phyloP scores from a whole-genome alignment of 2,888 invertebrate species.

The Scaptomyza reducta region DNA sequence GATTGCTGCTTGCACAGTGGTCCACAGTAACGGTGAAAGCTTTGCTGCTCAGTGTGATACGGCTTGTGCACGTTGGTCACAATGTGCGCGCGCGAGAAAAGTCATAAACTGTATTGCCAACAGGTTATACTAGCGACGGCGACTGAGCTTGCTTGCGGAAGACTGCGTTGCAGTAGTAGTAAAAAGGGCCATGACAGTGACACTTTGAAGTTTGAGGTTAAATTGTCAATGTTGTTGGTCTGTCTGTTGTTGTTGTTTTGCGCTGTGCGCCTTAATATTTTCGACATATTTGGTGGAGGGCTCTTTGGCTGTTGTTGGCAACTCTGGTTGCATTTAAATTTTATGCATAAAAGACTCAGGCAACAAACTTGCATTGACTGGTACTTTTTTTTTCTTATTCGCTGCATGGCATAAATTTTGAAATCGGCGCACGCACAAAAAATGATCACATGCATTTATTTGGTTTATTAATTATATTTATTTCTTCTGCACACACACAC shows the following conservation, averaged over 20 bases:
- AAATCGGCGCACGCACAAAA: constrained; percentile 47
- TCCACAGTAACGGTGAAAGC: constrained; percentile 51
- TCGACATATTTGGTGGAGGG: constrained; percentile 41
- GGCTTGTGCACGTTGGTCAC: constrained; percentile 29
- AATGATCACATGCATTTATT: constrained; percentile 64
- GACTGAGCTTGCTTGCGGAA: constrained; percentile 38
- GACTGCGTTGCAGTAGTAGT: constrained; percentile 54
- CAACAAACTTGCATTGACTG: constrained; percentile 56
- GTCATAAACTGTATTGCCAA: constrained; percentile 79
- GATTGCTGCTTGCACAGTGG: constrained; percentile 65
- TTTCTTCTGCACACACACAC: constrained; percentile 32
- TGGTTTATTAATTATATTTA: constrained; percentile 66
- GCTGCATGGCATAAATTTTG: constrained; percentile 39
- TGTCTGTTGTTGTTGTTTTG: constrained; percentile 30
- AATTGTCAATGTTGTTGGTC: constrained; percentile 66
- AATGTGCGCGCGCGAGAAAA: constrained; percentile 65
- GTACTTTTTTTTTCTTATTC: constrained; percentile 6
- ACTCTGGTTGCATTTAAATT: constrained; percentile 29
- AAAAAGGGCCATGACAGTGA: constrained; percentile 83
- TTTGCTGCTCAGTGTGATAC: background rate
- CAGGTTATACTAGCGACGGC: constrained; percentile 66
- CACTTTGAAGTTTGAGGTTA: constrained; percentile 83
- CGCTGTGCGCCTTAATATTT: constrained; percentile 51
- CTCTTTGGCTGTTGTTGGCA: background rate
- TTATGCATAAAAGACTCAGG: constrained; percentile 59